Evolutionary conservation across 2,113 vertebrate species (phyloP).

Genomic region (Cheilinus undulatus): DNA sequence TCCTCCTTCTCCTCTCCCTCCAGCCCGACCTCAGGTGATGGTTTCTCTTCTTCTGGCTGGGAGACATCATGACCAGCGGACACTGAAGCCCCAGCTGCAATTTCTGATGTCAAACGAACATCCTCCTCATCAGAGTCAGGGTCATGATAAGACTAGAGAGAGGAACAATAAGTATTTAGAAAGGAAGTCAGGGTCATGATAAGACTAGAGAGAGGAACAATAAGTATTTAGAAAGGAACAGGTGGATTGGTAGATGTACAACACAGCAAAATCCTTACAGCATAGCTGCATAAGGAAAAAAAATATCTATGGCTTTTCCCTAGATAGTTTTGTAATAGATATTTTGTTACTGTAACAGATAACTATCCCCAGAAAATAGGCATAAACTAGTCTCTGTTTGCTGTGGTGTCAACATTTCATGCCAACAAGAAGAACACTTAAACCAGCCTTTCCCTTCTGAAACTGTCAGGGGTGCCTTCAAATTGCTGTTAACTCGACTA

Average conservation of each 20-base stretch:
- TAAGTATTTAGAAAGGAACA: not conserved
- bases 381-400: no score
- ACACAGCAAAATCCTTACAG: not conserved
- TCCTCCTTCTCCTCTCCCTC: constrained; percentile 79
- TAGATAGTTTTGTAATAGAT: not conserved
- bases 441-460: no score
- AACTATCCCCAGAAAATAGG: no score
- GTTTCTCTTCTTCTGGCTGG: constrained; percentile 41
- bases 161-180: not conserved
- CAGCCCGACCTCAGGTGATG: constrained; percentile 13
- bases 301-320: not conserved
- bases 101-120: constrained; percentile 75
- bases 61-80: constrained; percentile 46
- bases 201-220: constrained; percentile 58
- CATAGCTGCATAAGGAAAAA: not conserved
- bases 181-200: constrained; percentile 74
- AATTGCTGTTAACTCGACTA: no score
- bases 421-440: not conserved
- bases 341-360: no score
- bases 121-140: constrained; percentile 85
- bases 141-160: constrained; percentile 74
- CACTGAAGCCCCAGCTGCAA: constrained; percentile 75
- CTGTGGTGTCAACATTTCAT: no score
- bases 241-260: not conserved
- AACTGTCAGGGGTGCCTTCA: no score